Percentiles rank a stretch among this genome's conserved stretches.
phyloP scores from a whole-genome alignment of 2,888 invertebrate species.

The Anthophora plumipes region DNA sequence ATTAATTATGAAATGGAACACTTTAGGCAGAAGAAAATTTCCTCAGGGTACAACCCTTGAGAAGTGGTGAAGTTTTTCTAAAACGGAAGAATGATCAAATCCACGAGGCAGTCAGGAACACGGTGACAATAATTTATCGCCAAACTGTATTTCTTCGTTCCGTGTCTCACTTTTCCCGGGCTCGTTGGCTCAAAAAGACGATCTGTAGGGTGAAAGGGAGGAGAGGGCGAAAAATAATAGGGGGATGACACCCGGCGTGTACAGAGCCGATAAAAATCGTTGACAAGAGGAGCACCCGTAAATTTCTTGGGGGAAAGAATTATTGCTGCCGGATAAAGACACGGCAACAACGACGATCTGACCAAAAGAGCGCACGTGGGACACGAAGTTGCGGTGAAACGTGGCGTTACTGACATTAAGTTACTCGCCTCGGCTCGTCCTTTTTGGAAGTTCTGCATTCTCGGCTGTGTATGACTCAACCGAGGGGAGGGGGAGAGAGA shows the following conservation, averaged over 20 bases:
- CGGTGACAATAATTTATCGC: slow-evolving; percentile 49
- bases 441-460: slow-evolving; percentile 47
- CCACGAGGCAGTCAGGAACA: neutral
- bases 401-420: slow-evolving; percentile 50
- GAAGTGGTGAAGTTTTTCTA: neutral
- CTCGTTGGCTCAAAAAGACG: slow-evolving; percentile 5
- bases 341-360: slow-evolving; percentile 41
- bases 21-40: neutral
- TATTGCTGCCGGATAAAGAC: slow-evolving; percentile 54
- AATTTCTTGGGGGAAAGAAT: slow-evolving; percentile 60
- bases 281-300: slow-evolving; percentile 40
- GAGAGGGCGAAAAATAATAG: slow-evolving; percentile 3
- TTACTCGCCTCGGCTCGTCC: slow-evolving; percentile 19
- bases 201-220: neutral
- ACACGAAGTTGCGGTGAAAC: slow-evolving; percentile 37
- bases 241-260: slow-evolving; percentile 3
- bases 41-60: too few relatives aligned
- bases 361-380: slow-evolving; percentile 47
- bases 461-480: slow-evolving; percentile 46
- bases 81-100: slow-evolving; percentile 12
- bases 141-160: slow-evolving; percentile 7
- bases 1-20: neutral
- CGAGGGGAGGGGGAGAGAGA: neutral
- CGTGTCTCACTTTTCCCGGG: neutral
- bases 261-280: slow-evolving; percentile 60